A percentile compares a stretch with the other conserved stretches of the same genome.
Evolutionary conservation across 2,113 vertebrate species (phyloP).

Genomic region (Rhinolophus sinicus): DNA sequence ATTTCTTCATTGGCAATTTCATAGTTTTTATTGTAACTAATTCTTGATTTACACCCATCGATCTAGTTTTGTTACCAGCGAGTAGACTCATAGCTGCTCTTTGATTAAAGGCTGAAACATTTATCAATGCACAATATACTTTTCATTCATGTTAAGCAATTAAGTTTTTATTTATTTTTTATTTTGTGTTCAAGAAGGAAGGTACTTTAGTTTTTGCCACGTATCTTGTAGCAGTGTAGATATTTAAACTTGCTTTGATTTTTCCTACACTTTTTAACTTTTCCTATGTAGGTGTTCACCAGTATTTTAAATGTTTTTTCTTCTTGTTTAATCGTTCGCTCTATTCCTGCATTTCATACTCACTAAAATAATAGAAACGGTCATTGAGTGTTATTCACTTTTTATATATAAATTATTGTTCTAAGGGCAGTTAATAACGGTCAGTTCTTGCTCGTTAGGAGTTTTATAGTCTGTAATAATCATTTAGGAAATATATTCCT

Average conservation of each 20-base stretch:
- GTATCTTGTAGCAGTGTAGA: not conserved
- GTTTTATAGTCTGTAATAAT: not conserved
- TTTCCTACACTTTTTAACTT: not conserved
- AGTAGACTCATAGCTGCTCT: not conserved
- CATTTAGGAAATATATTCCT: conserved; percentile 35
- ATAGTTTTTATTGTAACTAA: conserved; percentile 17
- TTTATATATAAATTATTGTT: conserved; percentile 1
- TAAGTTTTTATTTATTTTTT: conserved; percentile 35
- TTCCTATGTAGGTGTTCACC: not conserved
- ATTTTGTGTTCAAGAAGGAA: conserved; percentile 10
- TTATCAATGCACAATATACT: not conserved
- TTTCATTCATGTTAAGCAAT: conserved; percentile 8
- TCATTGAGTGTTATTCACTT: not conserved
- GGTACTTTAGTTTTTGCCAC: not conserved
- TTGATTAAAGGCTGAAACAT: not conserved
- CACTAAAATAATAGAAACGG: conserved; percentile 9
- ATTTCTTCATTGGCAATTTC: not conserved
- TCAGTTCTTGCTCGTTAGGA: not conserved
- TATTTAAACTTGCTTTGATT: conserved; percentile 25
- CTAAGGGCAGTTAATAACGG: not conserved
- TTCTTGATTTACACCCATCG: not conserved
- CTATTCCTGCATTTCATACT: not conserved
- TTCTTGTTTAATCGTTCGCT: not conserved
- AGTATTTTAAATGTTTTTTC: not conserved
- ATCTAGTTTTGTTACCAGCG: not conserved